phyloP scores from a whole-genome alignment of 2,113 vertebrate genomes.

The Noturus placidus region DNA sequence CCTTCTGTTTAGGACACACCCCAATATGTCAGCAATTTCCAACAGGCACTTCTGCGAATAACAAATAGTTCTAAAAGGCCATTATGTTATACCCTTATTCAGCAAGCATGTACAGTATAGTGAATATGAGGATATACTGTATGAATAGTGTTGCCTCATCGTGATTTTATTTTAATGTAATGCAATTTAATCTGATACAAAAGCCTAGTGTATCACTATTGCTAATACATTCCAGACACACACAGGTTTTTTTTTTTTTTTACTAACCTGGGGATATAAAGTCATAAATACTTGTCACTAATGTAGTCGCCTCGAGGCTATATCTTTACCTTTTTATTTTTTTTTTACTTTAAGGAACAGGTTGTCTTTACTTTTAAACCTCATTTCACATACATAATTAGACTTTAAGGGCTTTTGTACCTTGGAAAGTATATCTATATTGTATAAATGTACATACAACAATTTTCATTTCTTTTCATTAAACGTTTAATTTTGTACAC shows the following conservation, averaged over 20 bases:
- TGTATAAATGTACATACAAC: not conserved
- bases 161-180: not conserved
- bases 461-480: not conserved
- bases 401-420: not conserved
- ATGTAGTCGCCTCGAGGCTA: not conserved
- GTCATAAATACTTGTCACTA: not conserved
- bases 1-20: not conserved
- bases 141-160: not conserved
- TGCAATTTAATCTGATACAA: not conserved
- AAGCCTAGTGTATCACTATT: not conserved
- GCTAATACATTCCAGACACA: not conserved
- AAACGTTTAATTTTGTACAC: not conserved
- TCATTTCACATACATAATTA: constrained; percentile 1
- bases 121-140: not conserved
- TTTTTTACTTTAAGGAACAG: not conserved
- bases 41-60: not conserved
- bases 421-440: not conserved
- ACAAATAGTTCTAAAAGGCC: not conserved
- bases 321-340: not conserved
- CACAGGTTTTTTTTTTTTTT: too few relatives aligned
- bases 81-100: not conserved
- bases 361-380: not conserved
- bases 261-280: not conserved
- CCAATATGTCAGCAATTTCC: not conserved
- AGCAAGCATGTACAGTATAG: not conserved